Conservation (phyloP, 2,888 invertebrate species). For the Acrobasis repandana region DNA sequence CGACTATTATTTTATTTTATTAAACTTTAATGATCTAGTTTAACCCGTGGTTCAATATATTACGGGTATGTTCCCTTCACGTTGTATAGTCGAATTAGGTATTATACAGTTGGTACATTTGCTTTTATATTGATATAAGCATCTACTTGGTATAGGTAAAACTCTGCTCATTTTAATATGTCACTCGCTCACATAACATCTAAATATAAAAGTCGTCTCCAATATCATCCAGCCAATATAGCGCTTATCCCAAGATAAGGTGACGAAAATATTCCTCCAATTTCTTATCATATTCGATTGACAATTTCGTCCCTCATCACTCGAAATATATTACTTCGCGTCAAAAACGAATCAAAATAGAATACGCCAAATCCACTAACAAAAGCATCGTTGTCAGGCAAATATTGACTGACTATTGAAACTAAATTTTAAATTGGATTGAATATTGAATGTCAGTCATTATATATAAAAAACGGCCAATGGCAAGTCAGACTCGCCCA, state of each 20-base stretch:
- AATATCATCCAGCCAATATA: constrained; percentile 23
- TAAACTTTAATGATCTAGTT: too few species aligned
- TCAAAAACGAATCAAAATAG: constrained; percentile 11
- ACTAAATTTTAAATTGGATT: constrained; percentile 5
- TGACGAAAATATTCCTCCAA: constrained; percentile 30
- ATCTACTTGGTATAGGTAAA: too few species aligned
- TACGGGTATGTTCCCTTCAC: too few species aligned
- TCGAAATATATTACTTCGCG: constrained; percentile 16
- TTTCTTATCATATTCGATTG: constrained; percentile 33
- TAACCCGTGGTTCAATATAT: too few species aligned
- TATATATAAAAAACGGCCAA: too few species aligned
- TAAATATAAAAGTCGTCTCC: not conserved
- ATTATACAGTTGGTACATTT: too few species aligned
- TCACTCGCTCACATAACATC: not conserved
- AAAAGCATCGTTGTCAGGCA: constrained; percentile 7
- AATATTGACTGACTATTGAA: constrained; percentile 13
- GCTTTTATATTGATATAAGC: too few species aligned
- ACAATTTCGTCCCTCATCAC: constrained; percentile 32
- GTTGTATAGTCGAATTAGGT: too few species aligned
- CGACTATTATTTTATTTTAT: too few species aligned
- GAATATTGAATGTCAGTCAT: not conserved
- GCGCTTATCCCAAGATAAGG: constrained; percentile 23
- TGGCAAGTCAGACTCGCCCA: too few species aligned
- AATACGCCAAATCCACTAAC: constrained; percentile 4
- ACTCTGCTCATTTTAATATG: not conserved